Base-by-base conservation (phyloP, 2,888 invertebrate genomes). In the Dolichopus griseipennis region DNA sequence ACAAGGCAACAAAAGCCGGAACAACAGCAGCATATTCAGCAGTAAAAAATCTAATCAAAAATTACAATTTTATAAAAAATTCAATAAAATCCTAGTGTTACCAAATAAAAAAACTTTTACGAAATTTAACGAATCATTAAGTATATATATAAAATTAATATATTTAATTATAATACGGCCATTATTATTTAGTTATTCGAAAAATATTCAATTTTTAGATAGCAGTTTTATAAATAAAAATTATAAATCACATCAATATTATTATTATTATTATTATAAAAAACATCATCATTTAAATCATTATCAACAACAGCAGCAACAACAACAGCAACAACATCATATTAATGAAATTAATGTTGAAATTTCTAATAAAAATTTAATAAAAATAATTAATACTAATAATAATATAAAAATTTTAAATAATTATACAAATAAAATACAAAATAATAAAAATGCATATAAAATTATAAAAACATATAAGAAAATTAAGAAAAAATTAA, bases 161-260 rank as follows among this genome's bases (percentile, higher is more conserved):
- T 64, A 64, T 64, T 33, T 64, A 64, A 64, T 64, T 20, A 64
- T 34, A n/a, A n/a, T 64, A 34, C 33, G 37, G n/a, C 37, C 37
- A 64, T 64, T 64, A 64, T 18, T 64, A 64, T 64, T 64, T 64
- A 27, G 9, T 63, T 27, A 63, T 27, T 63, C 22, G 22, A 63
- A 63, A 63, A 63, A 63, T 27, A 63, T 63, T 63, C 63, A 63
- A 63, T 64, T 64, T 34, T 34, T 64, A 64, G 64, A 64, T 64
- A 64, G 64, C 37, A 64, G 33, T 64, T 64, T 64, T 64, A 37
- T 64, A 64, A 10, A 64, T 64, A 12, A 41, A 12, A 41, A 52
- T 18, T 52, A 52, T 52, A 18, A 52, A 52, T 52, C 52, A 52
- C 15, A 52, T 41, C 41, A 41, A 12, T 5, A 41, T 5, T 41